Evolutionary conservation across 1,140 invertebrate species (phyloP).

Genomic region (Orius laevigatus): DNA sequence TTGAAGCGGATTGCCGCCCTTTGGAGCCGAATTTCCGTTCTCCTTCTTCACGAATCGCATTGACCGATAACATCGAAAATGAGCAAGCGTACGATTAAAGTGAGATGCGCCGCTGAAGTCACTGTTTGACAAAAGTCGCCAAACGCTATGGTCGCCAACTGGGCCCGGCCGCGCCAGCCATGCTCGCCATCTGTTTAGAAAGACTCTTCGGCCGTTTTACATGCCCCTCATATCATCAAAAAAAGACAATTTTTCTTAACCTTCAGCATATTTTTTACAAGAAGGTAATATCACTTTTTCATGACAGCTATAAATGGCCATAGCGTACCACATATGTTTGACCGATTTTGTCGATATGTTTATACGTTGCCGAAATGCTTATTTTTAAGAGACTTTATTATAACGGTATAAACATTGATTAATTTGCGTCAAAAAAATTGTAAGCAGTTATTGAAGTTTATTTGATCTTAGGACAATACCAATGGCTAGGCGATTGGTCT

Average conservation of each 20-base stretch:
- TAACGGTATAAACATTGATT: no score
- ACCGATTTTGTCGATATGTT: no score
- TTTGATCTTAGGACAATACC: constrained; percentile 49
- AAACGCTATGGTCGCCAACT: constrained; percentile 84
- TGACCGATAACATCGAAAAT: constrained; percentile 90
- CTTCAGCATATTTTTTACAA: constrained; percentile 94
- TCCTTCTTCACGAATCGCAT: constrained; percentile 63
- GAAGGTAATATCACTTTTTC: constrained; percentile 52
- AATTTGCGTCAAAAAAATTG: no score
- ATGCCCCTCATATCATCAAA: constrained; percentile 78
- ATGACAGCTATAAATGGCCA: no score
- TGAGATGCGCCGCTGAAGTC: constrained; percentile 64
- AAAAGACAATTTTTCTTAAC: constrained; percentile 93
- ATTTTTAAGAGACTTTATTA: no score
- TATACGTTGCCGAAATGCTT: no score
- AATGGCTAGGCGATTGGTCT: constrained; percentile 78
- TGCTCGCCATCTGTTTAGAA: constrained; percentile 85
- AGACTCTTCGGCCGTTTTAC: constrained; percentile 94
- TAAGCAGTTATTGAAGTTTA: no score
- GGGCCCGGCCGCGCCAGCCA: constrained; percentile 92
- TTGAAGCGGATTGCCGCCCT: constrained; percentile 79
- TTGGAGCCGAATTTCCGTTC: constrained; percentile 77
- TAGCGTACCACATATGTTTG: no score
- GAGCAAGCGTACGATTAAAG: constrained; percentile 82
- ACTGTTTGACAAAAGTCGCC: constrained; percentile 81